phyloP scores from a whole-genome alignment of 2,797 vertebrate species.

The Phataginus tricuspis region DNA sequence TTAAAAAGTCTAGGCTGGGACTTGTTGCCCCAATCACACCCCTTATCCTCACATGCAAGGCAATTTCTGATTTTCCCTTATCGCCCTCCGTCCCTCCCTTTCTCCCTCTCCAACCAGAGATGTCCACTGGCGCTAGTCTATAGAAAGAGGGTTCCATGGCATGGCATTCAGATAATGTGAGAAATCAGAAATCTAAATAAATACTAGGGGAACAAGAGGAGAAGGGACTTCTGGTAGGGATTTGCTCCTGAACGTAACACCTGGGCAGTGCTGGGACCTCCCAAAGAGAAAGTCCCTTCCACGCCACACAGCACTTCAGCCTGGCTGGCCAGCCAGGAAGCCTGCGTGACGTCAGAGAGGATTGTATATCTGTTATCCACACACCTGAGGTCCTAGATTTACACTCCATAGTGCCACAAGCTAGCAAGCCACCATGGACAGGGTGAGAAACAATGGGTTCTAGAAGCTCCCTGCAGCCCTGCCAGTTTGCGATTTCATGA shows the following conservation, averaged over 20 bases:
- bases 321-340: background rate
- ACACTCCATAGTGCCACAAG: background rate
- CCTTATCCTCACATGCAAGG: background rate
- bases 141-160: background rate
- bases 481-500: background rate
- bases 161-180: background rate
- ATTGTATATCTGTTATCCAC: rapidly evolving
- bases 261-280: background rate
- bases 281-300: background rate
- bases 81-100: background rate
- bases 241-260: background rate
- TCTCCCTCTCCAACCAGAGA: background rate
- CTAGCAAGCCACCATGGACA: background rate
- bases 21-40: background rate
- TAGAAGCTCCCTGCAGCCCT: background rate
- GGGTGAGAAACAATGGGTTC: background rate
- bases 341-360: background rate
- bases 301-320: rapidly evolving
- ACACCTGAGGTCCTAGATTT: background rate
- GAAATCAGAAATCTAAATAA: background rate
- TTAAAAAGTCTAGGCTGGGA: background rate
- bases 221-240: background rate
- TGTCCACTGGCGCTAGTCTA: too few species aligned
- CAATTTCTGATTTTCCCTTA: background rate
- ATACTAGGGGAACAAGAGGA: background rate